phyloP scores from a whole-genome alignment of 2,888 invertebrate species.

The Zygothrica quintamaculata region DNA sequence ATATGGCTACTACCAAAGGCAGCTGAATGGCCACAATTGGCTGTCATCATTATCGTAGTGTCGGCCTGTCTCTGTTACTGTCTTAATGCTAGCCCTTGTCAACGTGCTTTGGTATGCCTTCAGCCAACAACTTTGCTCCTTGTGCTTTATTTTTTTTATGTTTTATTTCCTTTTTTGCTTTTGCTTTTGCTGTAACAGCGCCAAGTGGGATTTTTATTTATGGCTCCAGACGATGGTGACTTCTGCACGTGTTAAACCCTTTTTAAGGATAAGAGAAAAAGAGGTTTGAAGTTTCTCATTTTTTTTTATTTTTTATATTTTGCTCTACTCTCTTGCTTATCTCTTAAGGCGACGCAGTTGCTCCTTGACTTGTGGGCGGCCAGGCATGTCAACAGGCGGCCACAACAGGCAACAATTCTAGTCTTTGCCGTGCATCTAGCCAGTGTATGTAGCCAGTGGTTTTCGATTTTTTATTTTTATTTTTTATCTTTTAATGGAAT shows the following conservation, averaged over 20 bases:
- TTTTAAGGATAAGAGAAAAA: constrained; percentile 19
- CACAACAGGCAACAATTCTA: constrained; percentile 50
- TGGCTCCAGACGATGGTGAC: constrained; percentile 46
- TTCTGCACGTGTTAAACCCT: constrained; percentile 76
- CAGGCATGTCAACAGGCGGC: constrained; percentile 64
- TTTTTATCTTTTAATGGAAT: constrained; percentile 80
- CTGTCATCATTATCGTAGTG: constrained; percentile 66
- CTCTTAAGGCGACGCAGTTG: constrained; percentile 46
- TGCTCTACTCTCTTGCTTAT: constrained; percentile 40
- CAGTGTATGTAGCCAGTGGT: constrained; percentile 15
- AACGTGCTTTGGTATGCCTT: constrained; percentile 45
- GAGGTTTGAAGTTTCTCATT: too few relatives aligned
- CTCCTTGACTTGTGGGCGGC: constrained; percentile 60
- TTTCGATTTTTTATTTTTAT: constrained; percentile 68
- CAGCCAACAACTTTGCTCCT: constrained; percentile 11
- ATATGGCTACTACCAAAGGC: background rate
- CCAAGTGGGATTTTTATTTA: constrained; percentile 69
- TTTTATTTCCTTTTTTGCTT: background rate
- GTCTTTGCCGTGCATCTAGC: too few relatives aligned
- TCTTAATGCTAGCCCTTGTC: constrained; percentile 51
- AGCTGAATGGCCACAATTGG: constrained; percentile 54
- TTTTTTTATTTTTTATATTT: constrained; percentile 11
- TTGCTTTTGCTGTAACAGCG: constrained; percentile 5
- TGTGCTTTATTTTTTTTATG: constrained; percentile 9
- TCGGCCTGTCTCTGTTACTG: constrained; percentile 36